A percentile compares a stretch with the other conserved stretches of the same genome.
phyloP scores from a whole-genome alignment of 1,140 invertebrate genomes.

The Papilio helenus region DNA sequence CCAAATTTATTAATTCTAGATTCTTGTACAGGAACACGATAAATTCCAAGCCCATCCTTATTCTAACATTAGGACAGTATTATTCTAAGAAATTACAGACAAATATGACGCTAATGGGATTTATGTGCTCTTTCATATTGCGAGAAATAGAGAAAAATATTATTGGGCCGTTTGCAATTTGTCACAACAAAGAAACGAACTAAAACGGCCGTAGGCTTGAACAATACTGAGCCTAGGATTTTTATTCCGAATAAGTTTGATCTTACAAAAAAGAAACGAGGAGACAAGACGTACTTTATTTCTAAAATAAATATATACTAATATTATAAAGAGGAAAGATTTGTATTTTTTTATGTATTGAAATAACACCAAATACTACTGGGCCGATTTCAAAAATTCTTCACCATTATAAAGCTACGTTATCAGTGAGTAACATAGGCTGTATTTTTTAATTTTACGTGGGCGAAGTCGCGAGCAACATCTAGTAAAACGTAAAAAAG shows the following conservation, averaged over 20 bases:
- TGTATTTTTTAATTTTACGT: too few relatives aligned
- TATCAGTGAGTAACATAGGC: too few relatives aligned
- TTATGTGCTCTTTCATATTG: constrained; percentile 1
- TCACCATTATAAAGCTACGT: too few relatives aligned
- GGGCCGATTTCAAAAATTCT: too few relatives aligned
- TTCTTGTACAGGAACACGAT: too few relatives aligned
- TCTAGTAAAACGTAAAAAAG: neutral
- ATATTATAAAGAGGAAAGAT: too few relatives aligned
- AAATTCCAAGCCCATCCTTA: neutral
- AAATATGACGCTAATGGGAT: constrained; percentile 11
- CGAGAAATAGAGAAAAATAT: constrained; percentile 2
- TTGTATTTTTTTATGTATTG: too few relatives aligned
- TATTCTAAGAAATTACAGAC: constrained; percentile 22
- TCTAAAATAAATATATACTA: too few relatives aligned
- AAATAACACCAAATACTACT: too few relatives aligned
- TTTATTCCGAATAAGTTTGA: neutral
- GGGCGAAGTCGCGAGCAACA: too few relatives aligned
- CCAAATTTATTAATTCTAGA: too few relatives aligned
- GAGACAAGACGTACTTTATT: too few relatives aligned
- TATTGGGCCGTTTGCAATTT: constrained; percentile 9
- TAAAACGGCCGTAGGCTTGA: neutral
- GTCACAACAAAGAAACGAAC: neutral
- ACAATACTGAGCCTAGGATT: neutral
- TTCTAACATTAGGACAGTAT: neutral
- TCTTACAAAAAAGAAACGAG: neutral